Percentiles rank a stretch among this genome's conserved stretches.
Conservation (phyloP, 2,797 vertebrate species). For the Semotilus atromaculatus region DNA sequence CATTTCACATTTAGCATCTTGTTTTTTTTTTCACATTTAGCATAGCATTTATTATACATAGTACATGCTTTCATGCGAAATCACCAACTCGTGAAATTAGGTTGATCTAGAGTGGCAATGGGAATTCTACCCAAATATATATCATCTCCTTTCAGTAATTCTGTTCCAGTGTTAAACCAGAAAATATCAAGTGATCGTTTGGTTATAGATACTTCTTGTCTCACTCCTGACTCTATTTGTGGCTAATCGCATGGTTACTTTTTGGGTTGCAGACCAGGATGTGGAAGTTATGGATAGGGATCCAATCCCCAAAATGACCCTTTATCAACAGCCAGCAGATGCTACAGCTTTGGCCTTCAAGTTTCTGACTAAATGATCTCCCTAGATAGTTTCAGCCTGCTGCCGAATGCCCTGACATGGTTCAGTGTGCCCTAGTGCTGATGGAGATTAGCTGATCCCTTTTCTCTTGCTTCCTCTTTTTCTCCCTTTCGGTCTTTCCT, state of each 20-base stretch:
- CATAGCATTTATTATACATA: not conserved
- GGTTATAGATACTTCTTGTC: slow-evolving; percentile 17
- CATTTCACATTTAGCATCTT: not conserved
- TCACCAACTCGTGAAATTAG: too few relatives aligned
- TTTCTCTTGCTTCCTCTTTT: slow-evolving; percentile 40
- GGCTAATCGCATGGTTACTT: slow-evolving; percentile 45
- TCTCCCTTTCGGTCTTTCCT: not conserved
- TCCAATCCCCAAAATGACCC: slow-evolving; percentile 69
- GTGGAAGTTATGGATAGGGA: slow-evolving; percentile 66
- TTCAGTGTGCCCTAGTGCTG: slow-evolving; percentile 58
- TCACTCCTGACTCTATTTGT: slow-evolving; percentile 31
- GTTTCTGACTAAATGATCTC: slow-evolving; percentile 75
- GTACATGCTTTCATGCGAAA: too few relatives aligned
- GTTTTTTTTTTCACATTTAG: too few relatives aligned
- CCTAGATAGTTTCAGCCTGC: slow-evolving; percentile 70
- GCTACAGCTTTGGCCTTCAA: slow-evolving; percentile 62
- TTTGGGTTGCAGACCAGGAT: slow-evolving; percentile 41
- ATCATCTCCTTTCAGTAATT: not conserved
- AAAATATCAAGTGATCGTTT: slow-evolving; percentile 13
- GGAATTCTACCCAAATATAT: not conserved
- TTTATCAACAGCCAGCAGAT: slow-evolving; percentile 78
- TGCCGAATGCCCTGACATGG: slow-evolving; percentile 59
- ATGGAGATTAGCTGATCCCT: slow-evolving; percentile 68
- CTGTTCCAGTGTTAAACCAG: slow-evolving; percentile 1
- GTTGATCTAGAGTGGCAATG: not conserved